Evolutionary conservation across 2,113 vertebrate species (phyloP), one percentile per base, ranked within the genome.

Genomic region (Cebus imitator): DNA sequence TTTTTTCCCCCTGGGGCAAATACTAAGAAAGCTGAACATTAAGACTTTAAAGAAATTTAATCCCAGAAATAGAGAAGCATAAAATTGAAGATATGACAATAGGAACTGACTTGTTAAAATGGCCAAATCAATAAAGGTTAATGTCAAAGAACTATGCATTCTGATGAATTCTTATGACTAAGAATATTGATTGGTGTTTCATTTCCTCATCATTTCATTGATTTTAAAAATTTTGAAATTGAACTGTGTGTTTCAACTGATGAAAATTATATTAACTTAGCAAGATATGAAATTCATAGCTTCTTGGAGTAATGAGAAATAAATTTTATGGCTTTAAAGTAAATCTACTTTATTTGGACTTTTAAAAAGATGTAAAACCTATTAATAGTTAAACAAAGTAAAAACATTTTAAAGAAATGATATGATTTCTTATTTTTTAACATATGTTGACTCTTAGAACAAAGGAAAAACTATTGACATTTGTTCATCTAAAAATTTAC

Each of bases 141-240:
- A 97, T 97, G 95, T 97, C 91, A 95, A 94, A 97, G 95, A 97
- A 97, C 40, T 96, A 32, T 10, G 4, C 70, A 95, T 93, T 96
- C 95, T 93, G 95, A 94, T 95, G 92, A 97, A 98, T 97, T 97
- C 97, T 89, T 64, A 95, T 93, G 87, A 94, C 72, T 30, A 87
- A 76, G 30, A 25, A 91, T 83, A 95, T 97, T 97, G 96, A 98
- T 95, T 82, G 79, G 79, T 88, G 45, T 97, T 97, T 97, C 85
- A 95, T 94, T 96, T 95, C 90, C 96, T 97, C 93, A 98, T 97
- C 78, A 97, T 97, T 96, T 97, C 78, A 94, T 94, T 95, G 98
- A 90, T 91, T 96, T 90, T 95, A 66, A 95, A 92, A 81, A 43
- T n/a, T 95, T 95, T 90, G 64, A 97, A 96, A 96, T 85, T 95